Base-by-base conservation (phyloP, 2,888 invertebrate genomes). In the Sarcophaga caerulescens region DNA sequence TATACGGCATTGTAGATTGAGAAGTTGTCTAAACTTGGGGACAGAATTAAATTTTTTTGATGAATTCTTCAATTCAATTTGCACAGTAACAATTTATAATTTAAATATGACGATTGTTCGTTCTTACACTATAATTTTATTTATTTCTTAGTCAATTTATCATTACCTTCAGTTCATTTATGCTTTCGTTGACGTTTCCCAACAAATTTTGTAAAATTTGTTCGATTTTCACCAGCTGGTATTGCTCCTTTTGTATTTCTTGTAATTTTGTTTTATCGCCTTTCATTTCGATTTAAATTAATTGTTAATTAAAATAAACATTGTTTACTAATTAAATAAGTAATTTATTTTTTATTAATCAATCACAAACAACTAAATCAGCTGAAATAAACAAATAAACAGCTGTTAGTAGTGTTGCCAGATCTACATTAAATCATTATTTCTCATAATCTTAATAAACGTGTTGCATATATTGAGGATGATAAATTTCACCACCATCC, bases 81-180 rank as follows among this genome's bases (percentile, higher is more conserved):
- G 47, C 47, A 12, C 12, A 47, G 47, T 47, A 47, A 11, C 11
- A 14, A 47, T 47, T 47, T 47, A 14, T 11, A 47, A 14, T 8
- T 35, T 25, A 25, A 25, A 14, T 14, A 47, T 47, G 0, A 47
- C 47, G 14, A 47, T 14, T 14, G 4, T 47, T 47, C 11, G 4
- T 47, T 47, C 11, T 47, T 12, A 47, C 2, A 14, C 12, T 12
- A 4, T 14, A 47, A 4, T 17, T 52, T 52, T 19, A 19, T 47
- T 21, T 19, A 47, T 47, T 62, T 59, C 2, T 47, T 8, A n/a
- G 35, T 35, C 8, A 35, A 35, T 35, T 35, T 35, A 35, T 35
- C 10, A 35, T 78, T 75, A 86, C 86, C 86, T 86, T 86, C 23
- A 86, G 44, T 44, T 81, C 77, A 70, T 86, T 86, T 14, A 86